A percentile compares a stretch with the other conserved stretches of the same genome.
Evolutionary conservation across 2,113 vertebrate genomes (phyloP).

Genomic region (Kryptolebias marmoratus): DNA sequence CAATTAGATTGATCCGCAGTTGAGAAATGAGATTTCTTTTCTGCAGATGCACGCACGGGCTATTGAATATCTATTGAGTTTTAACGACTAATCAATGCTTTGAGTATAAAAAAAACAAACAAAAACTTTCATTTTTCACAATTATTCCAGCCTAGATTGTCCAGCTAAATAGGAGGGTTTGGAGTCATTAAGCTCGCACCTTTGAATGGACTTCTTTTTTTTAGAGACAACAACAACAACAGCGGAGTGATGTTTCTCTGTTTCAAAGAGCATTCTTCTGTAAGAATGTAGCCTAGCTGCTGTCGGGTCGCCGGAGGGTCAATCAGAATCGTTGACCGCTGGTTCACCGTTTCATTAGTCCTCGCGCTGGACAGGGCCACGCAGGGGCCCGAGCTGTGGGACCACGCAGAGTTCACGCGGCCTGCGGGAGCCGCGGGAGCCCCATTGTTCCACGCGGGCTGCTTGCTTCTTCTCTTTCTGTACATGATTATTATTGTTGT

Average conservation of each 20-base stretch:
- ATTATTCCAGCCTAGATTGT: slow-evolving; percentile 23
- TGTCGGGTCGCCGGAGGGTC: slow-evolving; percentile 72
- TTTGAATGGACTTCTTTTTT: slow-evolving; percentile 54
- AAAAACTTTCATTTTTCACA: slow-evolving; percentile 71
- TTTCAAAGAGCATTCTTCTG: slow-evolving; percentile 75
- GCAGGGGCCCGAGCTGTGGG: slow-evolving; percentile 59
- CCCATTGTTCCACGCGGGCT: slow-evolving; percentile 53
- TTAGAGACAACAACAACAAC: slow-evolving; percentile 64
- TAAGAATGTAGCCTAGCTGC: slow-evolving; percentile 76
- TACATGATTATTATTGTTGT: too few relatives aligned
- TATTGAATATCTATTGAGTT: slow-evolving; percentile 38
- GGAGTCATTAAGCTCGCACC: slow-evolving; percentile 62
- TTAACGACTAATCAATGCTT: slow-evolving; percentile 57
- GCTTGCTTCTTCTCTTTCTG: too few relatives aligned
- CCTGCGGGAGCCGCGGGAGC: slow-evolving; percentile 64
- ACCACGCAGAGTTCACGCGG: slow-evolving; percentile 73
- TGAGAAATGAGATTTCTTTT: slow-evolving; percentile 48
- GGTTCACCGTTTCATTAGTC: slow-evolving; percentile 76
- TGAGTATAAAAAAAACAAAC: slow-evolving; percentile 11
- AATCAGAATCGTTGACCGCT: slow-evolving; percentile 75
- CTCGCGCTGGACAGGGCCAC: slow-evolving; percentile 67
- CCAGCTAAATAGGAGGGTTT: slow-evolving; percentile 32
- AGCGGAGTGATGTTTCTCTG: slow-evolving; percentile 44
- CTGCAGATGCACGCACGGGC: slow-evolving; percentile 19
- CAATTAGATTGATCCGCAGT: background rate